Evolutionary conservation across 2,888 invertebrate genomes (phyloP).

Genomic region (Chorisops tibialis): DNA sequence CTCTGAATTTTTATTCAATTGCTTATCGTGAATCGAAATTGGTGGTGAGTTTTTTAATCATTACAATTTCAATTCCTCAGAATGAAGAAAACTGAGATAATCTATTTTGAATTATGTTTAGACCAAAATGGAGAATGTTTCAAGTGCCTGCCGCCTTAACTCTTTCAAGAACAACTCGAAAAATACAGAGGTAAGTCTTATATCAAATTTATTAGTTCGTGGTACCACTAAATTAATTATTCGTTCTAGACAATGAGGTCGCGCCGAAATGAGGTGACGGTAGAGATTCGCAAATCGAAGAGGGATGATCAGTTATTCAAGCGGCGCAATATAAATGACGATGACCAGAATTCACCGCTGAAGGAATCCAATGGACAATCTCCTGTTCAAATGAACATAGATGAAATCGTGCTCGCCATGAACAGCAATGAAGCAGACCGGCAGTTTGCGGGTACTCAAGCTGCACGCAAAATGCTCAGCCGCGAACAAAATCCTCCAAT

Average conservation of each 20-base stretch:
- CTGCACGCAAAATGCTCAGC: conserved; percentile 83
- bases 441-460: conserved; percentile 71
- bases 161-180: conserved; percentile 77
- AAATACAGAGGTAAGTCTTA: conserved; percentile 64
- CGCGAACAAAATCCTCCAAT: conserved; percentile 90
- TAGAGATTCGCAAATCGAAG: conserved; percentile 88
- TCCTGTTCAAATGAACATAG: conserved; percentile 58
- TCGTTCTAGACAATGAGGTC: conserved; percentile 63
- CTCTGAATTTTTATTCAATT: too few relatives aligned
- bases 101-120: too few relatives aligned
- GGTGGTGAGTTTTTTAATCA: too few relatives aligned
- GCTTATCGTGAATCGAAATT: too few relatives aligned
- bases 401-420: conserved; percentile 72
- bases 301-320: conserved; percentile 93
- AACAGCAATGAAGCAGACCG: conserved; percentile 60
- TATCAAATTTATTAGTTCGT: background rate
- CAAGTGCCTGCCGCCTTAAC: conserved; percentile 57
- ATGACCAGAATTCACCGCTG: conserved; percentile 53
- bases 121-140: conserved; percentile 40
- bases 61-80: too few relatives aligned
- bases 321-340: conserved; percentile 73
- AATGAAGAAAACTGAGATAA: too few relatives aligned
- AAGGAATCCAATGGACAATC: conserved; percentile 54
- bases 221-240: conserved; percentile 6
- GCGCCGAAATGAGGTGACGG: conserved; percentile 81